Evolutionary conservation across 2,113 vertebrate genomes (phyloP).

Genomic region (Galemys pyrenaicus): DNA sequence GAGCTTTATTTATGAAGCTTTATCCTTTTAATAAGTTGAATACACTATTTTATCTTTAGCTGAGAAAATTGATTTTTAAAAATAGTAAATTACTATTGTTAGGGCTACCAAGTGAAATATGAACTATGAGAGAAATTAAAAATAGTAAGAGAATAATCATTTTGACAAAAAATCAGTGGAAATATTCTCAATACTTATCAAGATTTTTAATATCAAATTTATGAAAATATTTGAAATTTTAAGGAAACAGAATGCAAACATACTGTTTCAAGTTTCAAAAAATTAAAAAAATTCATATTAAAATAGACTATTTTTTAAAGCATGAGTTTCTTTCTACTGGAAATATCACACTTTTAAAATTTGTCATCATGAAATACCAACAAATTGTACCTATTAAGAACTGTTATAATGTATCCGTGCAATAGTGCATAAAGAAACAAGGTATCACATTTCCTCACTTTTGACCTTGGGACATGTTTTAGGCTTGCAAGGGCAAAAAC

Average conservation of each 20-base stretch:
- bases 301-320: constrained; percentile 23
- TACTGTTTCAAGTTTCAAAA: background rate
- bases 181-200: background rate
- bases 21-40: background rate
- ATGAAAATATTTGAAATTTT: background rate
- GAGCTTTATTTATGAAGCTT: background rate
- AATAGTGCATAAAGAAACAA: background rate
- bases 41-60: background rate
- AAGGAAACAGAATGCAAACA: background rate
- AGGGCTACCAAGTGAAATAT: background rate
- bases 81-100: background rate
- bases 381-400: background rate
- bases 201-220: background rate
- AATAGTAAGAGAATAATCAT: background rate
- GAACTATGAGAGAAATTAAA: background rate
- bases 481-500: background rate
- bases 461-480: background rate
- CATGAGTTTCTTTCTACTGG: background rate
- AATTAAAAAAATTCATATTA: no score
- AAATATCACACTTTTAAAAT: background rate
- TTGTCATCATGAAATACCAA: background rate
- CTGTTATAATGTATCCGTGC: background rate
- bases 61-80: background rate
- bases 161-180: background rate
- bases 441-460: background rate